Conservation (phyloP, 2,888 invertebrate genomes). For the Erpobdella octoculata region DNA sequence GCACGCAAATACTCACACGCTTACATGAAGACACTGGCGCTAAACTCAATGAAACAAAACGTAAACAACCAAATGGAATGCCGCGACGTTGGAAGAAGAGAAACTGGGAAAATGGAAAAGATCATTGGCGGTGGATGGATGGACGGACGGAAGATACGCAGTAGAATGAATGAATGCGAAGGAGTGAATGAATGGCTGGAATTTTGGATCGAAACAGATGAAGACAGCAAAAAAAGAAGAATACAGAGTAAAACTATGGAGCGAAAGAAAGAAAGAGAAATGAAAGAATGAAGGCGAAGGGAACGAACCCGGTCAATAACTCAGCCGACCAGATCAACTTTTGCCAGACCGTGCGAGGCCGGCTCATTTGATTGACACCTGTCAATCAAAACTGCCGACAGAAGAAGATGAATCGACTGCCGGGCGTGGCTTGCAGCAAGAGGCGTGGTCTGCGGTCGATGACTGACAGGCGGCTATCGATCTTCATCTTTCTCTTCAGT, state of each 20-base stretch:
- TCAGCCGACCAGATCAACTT: slow-evolving; percentile 26
- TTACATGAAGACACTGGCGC: too few species aligned
- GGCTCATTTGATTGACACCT: slow-evolving; percentile 22
- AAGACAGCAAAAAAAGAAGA: background rate
- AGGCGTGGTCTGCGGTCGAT: background rate
- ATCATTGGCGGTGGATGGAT: too few species aligned
- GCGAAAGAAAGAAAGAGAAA: background rate
- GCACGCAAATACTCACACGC: too few species aligned
- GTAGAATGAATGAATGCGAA: too few species aligned
- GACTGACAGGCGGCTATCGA: slow-evolving; percentile 5
- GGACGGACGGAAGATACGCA: background rate
- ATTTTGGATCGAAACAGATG: background rate
- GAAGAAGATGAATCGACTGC: slow-evolving; percentile 18
- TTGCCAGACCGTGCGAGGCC: slow-evolving; percentile 9
- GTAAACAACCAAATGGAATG: background rate
- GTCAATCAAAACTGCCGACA: slow-evolving; percentile 14
- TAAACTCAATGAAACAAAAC: too few species aligned
- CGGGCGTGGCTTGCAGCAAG: background rate
- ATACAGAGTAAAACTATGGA: background rate
- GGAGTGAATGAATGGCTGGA: background rate
- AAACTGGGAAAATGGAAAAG: too few species aligned
- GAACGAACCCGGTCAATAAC: slow-evolving; percentile 21
- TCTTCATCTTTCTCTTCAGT: slow-evolving; percentile 10
- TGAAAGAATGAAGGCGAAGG: background rate
- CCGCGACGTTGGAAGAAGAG: too few species aligned